Base-by-base conservation (phyloP, 2,797 vertebrate species). In the Pseudocheirus occidentalis region DNA sequence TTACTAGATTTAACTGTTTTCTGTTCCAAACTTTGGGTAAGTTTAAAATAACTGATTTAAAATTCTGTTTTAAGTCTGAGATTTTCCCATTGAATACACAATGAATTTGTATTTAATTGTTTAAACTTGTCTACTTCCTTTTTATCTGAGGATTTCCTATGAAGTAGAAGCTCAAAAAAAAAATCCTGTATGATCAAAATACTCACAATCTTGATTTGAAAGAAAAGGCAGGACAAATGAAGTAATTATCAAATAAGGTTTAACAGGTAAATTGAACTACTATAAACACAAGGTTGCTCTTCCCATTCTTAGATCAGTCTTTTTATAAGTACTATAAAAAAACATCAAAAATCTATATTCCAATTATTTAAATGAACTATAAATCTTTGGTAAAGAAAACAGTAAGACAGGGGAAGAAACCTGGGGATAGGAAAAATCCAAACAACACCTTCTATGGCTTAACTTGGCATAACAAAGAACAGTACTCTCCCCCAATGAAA, bases 331-430 rank as follows among this genome's bases (percentile, higher is more conserved):
- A 81, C 12, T n/a, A 55, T 95, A 90, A 89, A 29, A 7, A 66
- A 81, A 5, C n/a, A n/a, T 95, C 54, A 87, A 92, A 53, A 92
- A n/a, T 91, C 29, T 96, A 93, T 29, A 66, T 55, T 57, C 93
- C 18, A 91, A 92, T 93, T 93, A 92, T 95, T 34, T 95, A 62
- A 52, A 24, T 50, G 87, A 94, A 93, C 14, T 89, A 12, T 94
- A 29, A 95, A 58, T 56, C 10, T 92, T 40, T 92, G 18, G 14
- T 53, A 21, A 94, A 90, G n/a, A 93, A 96, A 96, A 94, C 14
- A 6, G 29, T 13, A 93, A 46, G 34, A n/a, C 1, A 81, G 58
- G 24, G 92, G 92, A 94, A 95, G 13, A 92, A 93, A 95, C 21
- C 66, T 24, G 92, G 66, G 95, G 55, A 59, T 14, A 73, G 5